Percentiles rank a stretch among this genome's conserved stretches.
Conservation (phyloP, 2,888 invertebrate genomes). For the Monopis laevigella region DNA sequence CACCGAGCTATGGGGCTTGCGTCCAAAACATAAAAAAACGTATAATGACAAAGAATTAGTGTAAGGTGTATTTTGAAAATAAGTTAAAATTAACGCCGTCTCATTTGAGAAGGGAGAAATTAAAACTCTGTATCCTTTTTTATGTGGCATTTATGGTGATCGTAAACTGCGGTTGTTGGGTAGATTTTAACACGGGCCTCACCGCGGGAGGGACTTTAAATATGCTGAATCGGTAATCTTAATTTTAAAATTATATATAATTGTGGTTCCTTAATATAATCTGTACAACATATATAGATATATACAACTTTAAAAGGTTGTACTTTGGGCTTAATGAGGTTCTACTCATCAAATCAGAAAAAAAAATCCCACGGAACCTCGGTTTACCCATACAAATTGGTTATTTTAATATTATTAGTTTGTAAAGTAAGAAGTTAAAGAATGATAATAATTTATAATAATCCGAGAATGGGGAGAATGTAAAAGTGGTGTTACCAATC, state of each 20-base stretch:
- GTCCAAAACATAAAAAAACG: constrained; percentile 38
- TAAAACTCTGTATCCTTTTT: constrained; percentile 61
- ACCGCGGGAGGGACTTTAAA: constrained; percentile 2
- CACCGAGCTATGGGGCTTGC: constrained; percentile 29
- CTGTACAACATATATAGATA: too few species aligned
- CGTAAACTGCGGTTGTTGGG: constrained; percentile 41
- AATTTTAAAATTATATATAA: constrained; percentile 6
- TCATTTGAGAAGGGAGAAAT: constrained; percentile 57
- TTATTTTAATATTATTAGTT: too few species aligned
- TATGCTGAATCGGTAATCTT: not conserved
- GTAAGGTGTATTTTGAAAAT: constrained; percentile 18
- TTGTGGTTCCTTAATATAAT: not conserved
- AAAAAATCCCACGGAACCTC: too few species aligned
- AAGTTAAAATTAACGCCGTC: constrained; percentile 61
- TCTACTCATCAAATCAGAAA: too few species aligned
- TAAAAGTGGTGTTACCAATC: too few species aligned
- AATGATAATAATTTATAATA: too few species aligned
- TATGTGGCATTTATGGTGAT: constrained; percentile 60
- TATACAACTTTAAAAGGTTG: too few species aligned
- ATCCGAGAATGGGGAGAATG: too few species aligned
- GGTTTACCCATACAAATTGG: too few species aligned
- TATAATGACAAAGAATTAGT: constrained; percentile 57
- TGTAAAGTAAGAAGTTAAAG: too few species aligned
- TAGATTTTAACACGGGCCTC: constrained; percentile 11
- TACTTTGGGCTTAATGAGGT: too few species aligned